These are phyloP conservation scores for Amblyjoppa fuscipennis DNA, from an alignment of 2,888 invertebrate species.

Conservation along the genomic window DNA sequence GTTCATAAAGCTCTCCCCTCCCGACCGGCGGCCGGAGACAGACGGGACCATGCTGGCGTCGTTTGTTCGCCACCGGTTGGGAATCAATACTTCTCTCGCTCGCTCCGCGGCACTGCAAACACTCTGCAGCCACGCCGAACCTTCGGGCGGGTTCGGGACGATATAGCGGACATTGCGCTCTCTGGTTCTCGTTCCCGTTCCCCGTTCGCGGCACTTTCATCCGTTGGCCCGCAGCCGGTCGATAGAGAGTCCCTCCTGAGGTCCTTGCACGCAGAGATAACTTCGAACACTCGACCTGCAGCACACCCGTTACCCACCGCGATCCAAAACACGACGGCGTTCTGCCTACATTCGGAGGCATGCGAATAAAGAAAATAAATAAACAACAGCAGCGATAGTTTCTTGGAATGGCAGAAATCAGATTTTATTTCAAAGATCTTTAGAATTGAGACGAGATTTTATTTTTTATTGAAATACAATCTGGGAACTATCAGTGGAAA, in stretches of 20 bases:
- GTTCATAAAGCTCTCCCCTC: neutral
- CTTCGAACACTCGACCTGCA: neutral
- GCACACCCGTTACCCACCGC: neutral
- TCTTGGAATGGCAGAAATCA: neutral
- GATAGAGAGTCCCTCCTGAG: conserved; percentile 50
- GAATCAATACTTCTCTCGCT: conserved; percentile 65
- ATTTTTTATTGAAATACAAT: too few relatives aligned
- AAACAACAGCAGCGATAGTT: neutral
- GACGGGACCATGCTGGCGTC: conserved; percentile 36
- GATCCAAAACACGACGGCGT: neutral
- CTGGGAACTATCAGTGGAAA: too few relatives aligned
- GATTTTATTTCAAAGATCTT: neutral
- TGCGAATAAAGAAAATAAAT: neutral
- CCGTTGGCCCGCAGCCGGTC: conserved; percentile 24
- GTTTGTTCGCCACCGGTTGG: conserved; percentile 29
- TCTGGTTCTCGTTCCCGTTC: conserved; percentile 21
- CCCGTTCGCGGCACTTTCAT: conserved; percentile 11
- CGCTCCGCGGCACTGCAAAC: conserved; percentile 38
- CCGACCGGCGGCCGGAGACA: neutral
- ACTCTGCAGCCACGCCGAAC: conserved; percentile 50
- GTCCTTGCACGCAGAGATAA: conserved; percentile 45
- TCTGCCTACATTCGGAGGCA: neutral
- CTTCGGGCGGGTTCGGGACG: conserved; percentile 71
- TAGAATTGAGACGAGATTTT: neutral
- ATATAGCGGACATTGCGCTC: conserved; percentile 62